Evolutionary conservation across 1,140 invertebrate genomes (phyloP), one percentile per base, ranked within the genome.

Genomic region (Drosophila grimshawi): DNA sequence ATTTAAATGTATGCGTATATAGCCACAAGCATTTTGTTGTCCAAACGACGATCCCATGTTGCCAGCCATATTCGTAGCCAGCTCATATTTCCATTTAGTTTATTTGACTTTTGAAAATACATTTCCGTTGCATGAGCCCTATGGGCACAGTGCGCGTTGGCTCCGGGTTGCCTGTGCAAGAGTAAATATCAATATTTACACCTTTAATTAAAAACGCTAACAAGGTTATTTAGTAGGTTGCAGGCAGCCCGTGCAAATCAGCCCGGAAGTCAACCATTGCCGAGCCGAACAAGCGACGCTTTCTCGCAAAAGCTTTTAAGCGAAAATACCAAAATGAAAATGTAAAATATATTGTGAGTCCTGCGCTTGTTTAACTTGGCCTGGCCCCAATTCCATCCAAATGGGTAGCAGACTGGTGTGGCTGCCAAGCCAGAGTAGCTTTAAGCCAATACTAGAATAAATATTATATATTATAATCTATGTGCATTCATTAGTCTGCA

Each of bases 161-260:
- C 56, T 11, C 39, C 5, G 56, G 49, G 62, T 11, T 70, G 76
- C 48, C 52, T 48, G 52, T 66, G 82, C 80, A 55, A 72, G 82
- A 78, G 82, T 88, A 89, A 89, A 88, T 91, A 85, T 91, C 88
- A 89, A 91, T 91, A 91, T 88, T 91, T 91, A 88, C 88, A 91
- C 82, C 88, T 91, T 91, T 91, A 91, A 91, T 91, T 91, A 91
- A 91, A 91, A 91, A 83, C 88, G 78, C 88, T 91, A 91, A 91
- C 88, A 91, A 81, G 83, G 88, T 91, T 91, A 91, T 91, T 91
- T 88, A 91, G 80, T 83, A 52, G 60, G 65, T 71, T 75, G 46
- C 56, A 64, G 10, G 7, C 30, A 30, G 41, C 10, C 19, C 27
- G 55, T 29, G 79, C 48, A 81, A 81, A 80, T 80, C 73, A 78